Evolutionary conservation across 2,113 vertebrate species (phyloP).

Genomic region (Lycaon pictus): DNA sequence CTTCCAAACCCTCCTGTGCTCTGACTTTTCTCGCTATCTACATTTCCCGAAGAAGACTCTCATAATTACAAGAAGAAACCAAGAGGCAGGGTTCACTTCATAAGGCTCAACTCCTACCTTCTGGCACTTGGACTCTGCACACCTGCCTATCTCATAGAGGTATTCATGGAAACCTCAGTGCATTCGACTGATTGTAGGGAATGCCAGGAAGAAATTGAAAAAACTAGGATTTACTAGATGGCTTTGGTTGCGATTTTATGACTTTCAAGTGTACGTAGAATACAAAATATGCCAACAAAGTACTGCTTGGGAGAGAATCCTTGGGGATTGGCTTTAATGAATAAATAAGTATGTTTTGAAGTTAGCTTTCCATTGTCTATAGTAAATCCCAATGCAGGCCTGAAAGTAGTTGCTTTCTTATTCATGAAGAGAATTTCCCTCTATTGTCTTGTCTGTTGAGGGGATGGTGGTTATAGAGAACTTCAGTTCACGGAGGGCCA

Average conservation of each 20-base stretch:
- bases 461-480: not conserved
- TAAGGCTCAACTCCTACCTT: not conserved
- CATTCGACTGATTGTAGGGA: not conserved
- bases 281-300: slow-evolving; percentile 8
- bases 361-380: slow-evolving; percentile 69
- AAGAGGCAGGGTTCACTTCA: not conserved
- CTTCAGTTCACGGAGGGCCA: not conserved
- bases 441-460: slow-evolving; percentile 48
- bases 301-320: slow-evolving; percentile 21
- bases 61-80: not conserved
- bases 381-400: not conserved
- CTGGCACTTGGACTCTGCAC: not conserved
- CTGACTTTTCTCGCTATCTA: not conserved
- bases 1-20: not conserved
- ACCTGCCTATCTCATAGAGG: not conserved
- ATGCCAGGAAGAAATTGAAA: slow-evolving; percentile 41
- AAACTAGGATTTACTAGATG: not conserved
- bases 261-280: slow-evolving; percentile 34
- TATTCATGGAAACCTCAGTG: not conserved
- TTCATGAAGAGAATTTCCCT: slow-evolving; percentile 68
- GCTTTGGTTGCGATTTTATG: slow-evolving; percentile 14
- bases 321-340: slow-evolving; percentile 63
- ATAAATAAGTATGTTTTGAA: slow-evolving; percentile 66
- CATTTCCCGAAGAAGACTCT: not conserved
- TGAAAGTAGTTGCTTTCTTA: slow-evolving; percentile 58